Conservation (phyloP, 1,140 invertebrate species). For the Drosophila trapezifrons region DNA sequence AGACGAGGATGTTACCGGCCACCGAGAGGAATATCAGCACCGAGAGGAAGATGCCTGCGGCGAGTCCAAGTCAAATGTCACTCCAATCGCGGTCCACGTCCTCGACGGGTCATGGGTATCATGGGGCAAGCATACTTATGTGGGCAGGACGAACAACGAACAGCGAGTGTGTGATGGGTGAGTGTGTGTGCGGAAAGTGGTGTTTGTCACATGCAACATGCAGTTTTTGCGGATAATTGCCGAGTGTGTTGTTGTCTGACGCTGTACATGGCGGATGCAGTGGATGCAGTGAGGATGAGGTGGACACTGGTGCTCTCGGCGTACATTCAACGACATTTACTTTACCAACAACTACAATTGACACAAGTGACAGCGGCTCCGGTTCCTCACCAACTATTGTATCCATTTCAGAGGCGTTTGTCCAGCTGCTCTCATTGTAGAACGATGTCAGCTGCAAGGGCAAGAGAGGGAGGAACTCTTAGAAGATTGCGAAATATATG, state of each 20-base stretch:
- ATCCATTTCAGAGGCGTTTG: constrained; percentile 84
- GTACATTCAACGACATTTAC: constrained; percentile 84
- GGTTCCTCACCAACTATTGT: constrained; percentile 88
- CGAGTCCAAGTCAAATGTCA: constrained; percentile 48
- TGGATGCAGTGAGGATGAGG: constrained; percentile 23
- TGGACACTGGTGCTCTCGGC: constrained; percentile 31
- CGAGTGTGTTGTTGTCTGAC: constrained; percentile 13
- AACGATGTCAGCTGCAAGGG: constrained; percentile 80
- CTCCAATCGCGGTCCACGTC: constrained; percentile 33
- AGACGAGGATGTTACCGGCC: constrained; percentile 97
- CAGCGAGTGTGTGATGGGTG: constrained; percentile 16
- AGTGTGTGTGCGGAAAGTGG: constrained; percentile 18
- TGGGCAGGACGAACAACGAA: constrained; percentile 40
- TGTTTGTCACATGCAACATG: constrained; percentile 59
- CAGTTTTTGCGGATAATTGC: constrained; percentile 63
- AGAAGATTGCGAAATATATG: not conserved
- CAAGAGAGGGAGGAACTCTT: constrained; percentile 4
- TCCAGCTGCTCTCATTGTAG: constrained; percentile 83
- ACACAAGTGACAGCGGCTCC: constrained; percentile 88
- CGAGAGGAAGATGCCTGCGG: constrained; percentile 92
- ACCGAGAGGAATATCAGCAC: constrained; percentile 96
- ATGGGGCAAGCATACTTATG: constrained; percentile 67
- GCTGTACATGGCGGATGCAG: constrained; percentile 7
- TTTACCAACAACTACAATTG: constrained; percentile 90
- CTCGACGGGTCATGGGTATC: constrained; percentile 26